A percentile compares a stretch with the other conserved stretches of the same genome.
These are phyloP conservation scores for Cecropterus lyciades DNA, from an alignment of 1,140 invertebrate species.

Conservation along the genomic window DNA sequence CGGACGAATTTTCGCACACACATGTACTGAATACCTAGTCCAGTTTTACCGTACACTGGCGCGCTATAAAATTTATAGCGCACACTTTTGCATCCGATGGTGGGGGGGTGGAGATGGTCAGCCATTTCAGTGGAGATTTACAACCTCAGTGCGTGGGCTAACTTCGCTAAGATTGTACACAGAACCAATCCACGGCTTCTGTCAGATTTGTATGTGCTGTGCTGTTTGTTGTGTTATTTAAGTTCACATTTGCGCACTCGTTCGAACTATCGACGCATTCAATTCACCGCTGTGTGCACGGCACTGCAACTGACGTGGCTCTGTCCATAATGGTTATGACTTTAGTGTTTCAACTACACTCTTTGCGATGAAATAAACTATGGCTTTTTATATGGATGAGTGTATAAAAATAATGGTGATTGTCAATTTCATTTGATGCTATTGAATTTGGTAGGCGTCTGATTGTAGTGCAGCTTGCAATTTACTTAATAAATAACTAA, in stretches of 20 bases:
- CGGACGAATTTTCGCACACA: slow-evolving; percentile 78
- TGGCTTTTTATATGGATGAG: slow-evolving; percentile 11
- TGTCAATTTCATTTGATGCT: not conserved
- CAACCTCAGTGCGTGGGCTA: slow-evolving; percentile 78
- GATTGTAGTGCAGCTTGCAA: too few relatives aligned
- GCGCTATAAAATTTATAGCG: slow-evolving; percentile 82
- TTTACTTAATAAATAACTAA: too few relatives aligned
- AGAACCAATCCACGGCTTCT: slow-evolving; percentile 39
- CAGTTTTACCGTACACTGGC: slow-evolving; percentile 77
- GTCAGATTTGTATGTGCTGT: slow-evolving; percentile 51
- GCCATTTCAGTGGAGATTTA: slow-evolving; percentile 83
- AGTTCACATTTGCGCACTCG: slow-evolving; percentile 45
- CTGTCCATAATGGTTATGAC: slow-evolving; percentile 34
- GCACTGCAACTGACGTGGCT: slow-evolving; percentile 33
- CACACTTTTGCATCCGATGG: slow-evolving; percentile 81
- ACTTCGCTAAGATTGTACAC: slow-evolving; percentile 66
- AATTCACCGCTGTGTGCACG: slow-evolving; percentile 26
- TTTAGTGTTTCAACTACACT: slow-evolving; percentile 31
- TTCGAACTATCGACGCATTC: slow-evolving; percentile 35
- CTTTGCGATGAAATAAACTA: slow-evolving; percentile 31
- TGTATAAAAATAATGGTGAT: slow-evolving; percentile 2
- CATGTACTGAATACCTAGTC: slow-evolving; percentile 39
- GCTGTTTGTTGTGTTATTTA: slow-evolving; percentile 49
- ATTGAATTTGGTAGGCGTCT: too few relatives aligned
- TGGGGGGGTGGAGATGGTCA: slow-evolving; percentile 70